Evolutionary conservation across 2,888 invertebrate genomes (phyloP), one percentile per base, ranked within the genome.

Genomic region (Lochmaea capreae): DNA sequence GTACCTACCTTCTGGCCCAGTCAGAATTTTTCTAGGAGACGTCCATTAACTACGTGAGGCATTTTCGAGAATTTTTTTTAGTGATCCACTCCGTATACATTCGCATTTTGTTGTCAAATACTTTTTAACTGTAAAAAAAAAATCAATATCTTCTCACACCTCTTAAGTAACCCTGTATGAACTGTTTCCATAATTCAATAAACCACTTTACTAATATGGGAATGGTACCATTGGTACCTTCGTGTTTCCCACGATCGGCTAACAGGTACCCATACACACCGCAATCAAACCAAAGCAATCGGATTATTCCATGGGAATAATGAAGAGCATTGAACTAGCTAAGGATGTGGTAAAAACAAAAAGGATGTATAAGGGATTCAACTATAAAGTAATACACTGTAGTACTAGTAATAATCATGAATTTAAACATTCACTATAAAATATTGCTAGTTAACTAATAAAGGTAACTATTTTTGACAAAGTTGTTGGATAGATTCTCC

Each of bases 271-370:
- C 72, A 75, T 66, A 71, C 65, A 49, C 71, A 72, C 76, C 77
- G 71, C 77, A 76, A 67, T 58, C 67, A 26, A 63, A 65, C 65
- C 69, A 58, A 58, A 67, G 58, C 33, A 75, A 52, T 52, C 52
- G 52, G 9, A 54, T 54, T 54, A 54, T 54, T 54, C 71, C 73
- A 76, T 73, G 76, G 74, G 76, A 76, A 75, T 72, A 22, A 54
- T 61, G 66, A 66, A 65, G 82, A 78, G 76, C 84, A 75, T 83
- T 83, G 84, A 84, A 84, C 83, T 79, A 78, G 78, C 78, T 76
- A 75, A 84, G 83, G 84, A 84, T 83, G 82, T 81, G 78, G 81
- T 78, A 79, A 79, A 81, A 39, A 33, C 14, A 61, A 61, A 12
- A 46, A 46, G 14, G 43, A 43, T 1, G 2, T 14, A 12, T 46